These are phyloP conservation scores for Drosophila paracracens DNA, from an alignment of 2,888 invertebrate genomes.

Conservation along the genomic window DNA sequence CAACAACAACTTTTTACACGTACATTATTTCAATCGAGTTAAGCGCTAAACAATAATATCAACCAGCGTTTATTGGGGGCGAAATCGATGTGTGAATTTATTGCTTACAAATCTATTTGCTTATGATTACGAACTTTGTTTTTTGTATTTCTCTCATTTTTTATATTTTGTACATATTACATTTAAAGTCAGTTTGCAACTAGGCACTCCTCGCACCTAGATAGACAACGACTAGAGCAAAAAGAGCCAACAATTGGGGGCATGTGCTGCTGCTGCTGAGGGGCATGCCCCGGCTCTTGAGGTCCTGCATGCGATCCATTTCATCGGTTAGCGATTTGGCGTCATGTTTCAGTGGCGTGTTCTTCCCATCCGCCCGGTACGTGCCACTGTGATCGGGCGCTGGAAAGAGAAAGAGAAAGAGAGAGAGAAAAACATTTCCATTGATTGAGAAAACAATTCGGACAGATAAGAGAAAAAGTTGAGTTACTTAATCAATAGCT, in stretches of 20 bases:
- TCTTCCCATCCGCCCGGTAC: conserved; percentile 81
- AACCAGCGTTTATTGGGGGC: conserved; percentile 16
- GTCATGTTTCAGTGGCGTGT: conserved; percentile 77
- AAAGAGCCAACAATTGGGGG: neutral
- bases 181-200: conserved; percentile 10
- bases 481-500: conserved; percentile 63
- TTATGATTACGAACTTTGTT: conserved; percentile 26
- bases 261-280: neutral
- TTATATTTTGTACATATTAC: conserved; percentile 62
- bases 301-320: conserved; percentile 78
- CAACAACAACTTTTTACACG: conserved; percentile 79
- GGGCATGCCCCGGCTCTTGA: conserved; percentile 38
- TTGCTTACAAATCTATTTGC: conserved; percentile 54
- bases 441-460: conserved; percentile 40
- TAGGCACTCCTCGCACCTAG: conserved; percentile 61
- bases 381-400: conserved; percentile 82
- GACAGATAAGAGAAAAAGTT: conserved; percentile 11
- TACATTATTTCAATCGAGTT: conserved; percentile 33
- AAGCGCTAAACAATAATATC: conserved; percentile 30
- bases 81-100: conserved; percentile 52
- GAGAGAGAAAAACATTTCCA: conserved; percentile 23
- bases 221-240: conserved; percentile 4
- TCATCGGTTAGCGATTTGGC: conserved; percentile 84
- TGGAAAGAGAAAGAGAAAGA: conserved; percentile 40
- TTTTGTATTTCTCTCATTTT: conserved; percentile 5